phyloP scores from a whole-genome alignment of 2,113 vertebrate genomes.

The Nipponia nippon region DNA sequence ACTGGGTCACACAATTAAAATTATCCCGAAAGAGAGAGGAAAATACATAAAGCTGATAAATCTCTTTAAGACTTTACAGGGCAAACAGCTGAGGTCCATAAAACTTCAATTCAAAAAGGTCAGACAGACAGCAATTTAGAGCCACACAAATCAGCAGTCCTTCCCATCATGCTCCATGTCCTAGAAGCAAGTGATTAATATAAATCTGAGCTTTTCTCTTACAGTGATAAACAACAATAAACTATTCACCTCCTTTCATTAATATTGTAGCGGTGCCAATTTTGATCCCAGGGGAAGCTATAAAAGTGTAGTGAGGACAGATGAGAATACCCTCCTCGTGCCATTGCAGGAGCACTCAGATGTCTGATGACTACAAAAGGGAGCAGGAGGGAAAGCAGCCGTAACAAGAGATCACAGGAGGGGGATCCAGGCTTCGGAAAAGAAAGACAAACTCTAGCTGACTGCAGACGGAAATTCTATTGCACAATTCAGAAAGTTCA shows the following conservation, averaged over 20 bases:
- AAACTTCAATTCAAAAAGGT: slow-evolving; percentile 27
- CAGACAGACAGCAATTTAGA: not conserved
- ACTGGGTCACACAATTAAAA: not conserved
- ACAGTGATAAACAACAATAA: not conserved
- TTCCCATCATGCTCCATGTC: not conserved
- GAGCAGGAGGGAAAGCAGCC: not conserved
- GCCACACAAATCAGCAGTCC: not conserved
- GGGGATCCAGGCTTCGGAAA: not conserved
- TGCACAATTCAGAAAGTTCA: not conserved
- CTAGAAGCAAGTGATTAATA: not conserved
- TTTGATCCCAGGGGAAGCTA: not conserved
- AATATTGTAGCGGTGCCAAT: not conserved
- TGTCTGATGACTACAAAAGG: not conserved
- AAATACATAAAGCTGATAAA: not conserved
- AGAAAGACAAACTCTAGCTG: not conserved
- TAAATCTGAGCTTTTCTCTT: not conserved
- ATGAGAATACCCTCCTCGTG: not conserved
- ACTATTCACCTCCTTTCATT: not conserved
- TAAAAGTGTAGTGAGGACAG: not conserved
- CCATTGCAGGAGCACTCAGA: not conserved
- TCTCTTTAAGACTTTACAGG: not conserved
- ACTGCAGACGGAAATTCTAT: not conserved
- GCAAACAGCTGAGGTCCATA: not conserved
- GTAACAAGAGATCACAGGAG: not conserved
- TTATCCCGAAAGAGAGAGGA: not conserved